Evolutionary conservation across 2,888 invertebrate species (phyloP), one percentile per base, ranked within the genome.

Genomic region (Globia sparganii): DNA sequence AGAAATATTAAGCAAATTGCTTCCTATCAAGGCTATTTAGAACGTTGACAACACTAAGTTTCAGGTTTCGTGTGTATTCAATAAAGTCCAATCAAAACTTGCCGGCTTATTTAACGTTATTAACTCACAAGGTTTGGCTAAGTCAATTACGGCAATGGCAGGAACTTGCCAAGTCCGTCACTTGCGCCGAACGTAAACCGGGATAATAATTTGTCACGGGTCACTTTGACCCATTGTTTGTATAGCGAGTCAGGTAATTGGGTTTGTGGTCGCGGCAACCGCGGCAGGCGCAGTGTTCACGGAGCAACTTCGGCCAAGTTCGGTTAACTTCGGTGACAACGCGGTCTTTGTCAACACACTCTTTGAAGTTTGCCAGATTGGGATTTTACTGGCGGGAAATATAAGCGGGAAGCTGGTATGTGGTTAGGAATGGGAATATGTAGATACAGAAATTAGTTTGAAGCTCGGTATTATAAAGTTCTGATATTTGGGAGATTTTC

Each of bases 181-280:
- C 61, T 85, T 64, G 68, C 31, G 53, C 73, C 73, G 34, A 79
- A 79, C 70, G 56, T 64, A 72, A 74, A 69, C 66, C 59, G 49
- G 77, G 78, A 82, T 79, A 58, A 86, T 80, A 77, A 86, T 87
- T 86, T 79, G 80, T 86, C 85, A 72, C 61, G 77, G 88, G 81
- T 83, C 83, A 88, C 76, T 85, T 71, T 65, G 78, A 79, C 65
- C 70, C 73, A 83, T 76, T 86, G 83, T 87, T 88, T 81, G 61
- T 74, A 73, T 43, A 87, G 77, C 75, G 59, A 79, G 78, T 74
- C 85, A 82, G 79, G 83, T 85, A 88, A 88, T 88, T 82, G 77
- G 62, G 84, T 80, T 75, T 72, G 85, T 66, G 83, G 88, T 76
- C 64, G 67, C 25, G n/a, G 61, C 43, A 56, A 66, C 75, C 79